Percentiles rank a stretch among this genome's conserved stretches.
phyloP scores from a whole-genome alignment of 2,888 invertebrate genomes.

The Zootermopsis nevadensis region DNA sequence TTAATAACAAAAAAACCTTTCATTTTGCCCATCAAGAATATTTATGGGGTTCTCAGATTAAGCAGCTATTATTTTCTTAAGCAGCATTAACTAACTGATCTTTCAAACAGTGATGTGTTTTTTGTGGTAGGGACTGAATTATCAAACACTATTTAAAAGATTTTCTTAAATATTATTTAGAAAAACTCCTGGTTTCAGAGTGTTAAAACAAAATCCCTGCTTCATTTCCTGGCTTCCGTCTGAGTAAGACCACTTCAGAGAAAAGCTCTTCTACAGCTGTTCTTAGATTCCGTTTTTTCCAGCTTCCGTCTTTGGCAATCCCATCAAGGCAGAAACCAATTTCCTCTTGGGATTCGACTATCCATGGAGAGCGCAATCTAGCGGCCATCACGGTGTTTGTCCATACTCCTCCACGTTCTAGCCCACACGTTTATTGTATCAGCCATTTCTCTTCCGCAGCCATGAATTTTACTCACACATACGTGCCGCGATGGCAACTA shows the following conservation, averaged over 20 bases:
- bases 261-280: not conserved
- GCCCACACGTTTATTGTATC: not conserved
- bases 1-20: too few relatives aligned
- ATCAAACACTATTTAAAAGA: too few relatives aligned
- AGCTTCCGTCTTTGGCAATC: not conserved
- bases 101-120: too few relatives aligned
- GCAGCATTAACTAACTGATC: too few relatives aligned
- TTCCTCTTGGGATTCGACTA: conserved; percentile 1
- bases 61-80: too few relatives aligned
- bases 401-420: not conserved
- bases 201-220: not conserved
- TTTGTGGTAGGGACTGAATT: too few relatives aligned
- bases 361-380: not conserved
- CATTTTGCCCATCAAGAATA: too few relatives aligned
- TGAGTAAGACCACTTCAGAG: not conserved
- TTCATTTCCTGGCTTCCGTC: conserved; percentile 5
- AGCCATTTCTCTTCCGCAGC: not conserved
- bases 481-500: too few relatives aligned
- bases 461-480: not conserved
- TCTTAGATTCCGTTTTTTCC: not conserved
- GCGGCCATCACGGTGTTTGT: not conserved
- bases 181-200: too few relatives aligned
- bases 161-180: too few relatives aligned
- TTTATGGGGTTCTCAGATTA: too few relatives aligned
- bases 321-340: conserved; percentile 5